A percentile compares a stretch with the other conserved stretches of the same genome.
phyloP scores from a whole-genome alignment of 2,797 vertebrate species.

The Sebastes steindachneri region DNA sequence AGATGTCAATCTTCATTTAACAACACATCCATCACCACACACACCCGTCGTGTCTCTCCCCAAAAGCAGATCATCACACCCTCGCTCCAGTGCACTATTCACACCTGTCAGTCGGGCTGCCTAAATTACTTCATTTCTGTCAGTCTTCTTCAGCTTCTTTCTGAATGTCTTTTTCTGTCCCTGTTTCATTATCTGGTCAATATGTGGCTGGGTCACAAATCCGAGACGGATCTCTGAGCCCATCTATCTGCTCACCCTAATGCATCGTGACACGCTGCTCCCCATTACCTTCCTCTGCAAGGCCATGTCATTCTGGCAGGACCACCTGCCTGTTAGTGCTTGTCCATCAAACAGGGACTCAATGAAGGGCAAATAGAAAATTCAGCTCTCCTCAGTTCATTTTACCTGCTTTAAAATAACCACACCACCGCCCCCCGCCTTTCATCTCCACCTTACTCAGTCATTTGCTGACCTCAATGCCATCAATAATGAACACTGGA shows the following conservation, averaged over 20 bases:
- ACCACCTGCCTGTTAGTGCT: constrained; percentile 40
- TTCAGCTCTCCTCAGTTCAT: not conserved
- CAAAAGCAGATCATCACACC: constrained; percentile 35
- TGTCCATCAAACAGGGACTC: constrained; percentile 44
- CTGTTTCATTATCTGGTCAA: constrained; percentile 34
- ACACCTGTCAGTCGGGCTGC: constrained; percentile 44
- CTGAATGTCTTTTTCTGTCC: not conserved
- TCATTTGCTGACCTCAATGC: constrained; percentile 29
- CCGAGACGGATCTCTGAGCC: not conserved
- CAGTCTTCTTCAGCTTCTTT: constrained; percentile 6
- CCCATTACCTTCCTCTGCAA: constrained; percentile 29
- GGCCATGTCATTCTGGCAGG: constrained; percentile 25
- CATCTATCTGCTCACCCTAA: constrained; percentile 35
- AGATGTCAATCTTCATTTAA: constrained; percentile 53
- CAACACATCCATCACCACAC: constrained; percentile 43
- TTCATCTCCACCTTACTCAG: constrained; percentile 19
- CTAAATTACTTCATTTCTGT: constrained; percentile 51
- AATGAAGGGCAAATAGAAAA: constrained; percentile 26
- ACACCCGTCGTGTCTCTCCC: not conserved
- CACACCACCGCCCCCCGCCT: not conserved
- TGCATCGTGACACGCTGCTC: constrained; percentile 37
- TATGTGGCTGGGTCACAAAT: constrained; percentile 28
- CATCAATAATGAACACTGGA: constrained; percentile 49
- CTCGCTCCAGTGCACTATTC: not conserved
- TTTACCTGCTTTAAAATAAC: constrained; percentile 10